Percentiles rank a stretch among this genome's conserved stretches.
Conservation (phyloP, 2,113 vertebrate species). For the Burhinus oedicnemus region DNA sequence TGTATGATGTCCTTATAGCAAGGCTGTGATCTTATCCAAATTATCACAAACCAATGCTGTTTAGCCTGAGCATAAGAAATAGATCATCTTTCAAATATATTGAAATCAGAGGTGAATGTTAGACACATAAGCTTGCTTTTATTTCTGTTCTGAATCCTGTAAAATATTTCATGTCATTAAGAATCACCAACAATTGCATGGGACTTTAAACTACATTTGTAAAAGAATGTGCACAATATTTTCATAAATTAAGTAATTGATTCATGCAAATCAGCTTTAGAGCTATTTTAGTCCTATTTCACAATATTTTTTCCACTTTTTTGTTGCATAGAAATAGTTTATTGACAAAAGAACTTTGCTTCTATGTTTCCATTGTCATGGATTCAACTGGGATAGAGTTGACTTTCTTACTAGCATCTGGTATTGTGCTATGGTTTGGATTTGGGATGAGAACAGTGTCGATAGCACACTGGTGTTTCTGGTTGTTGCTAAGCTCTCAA, state of each 20-base stretch:
- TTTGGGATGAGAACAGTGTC: not conserved
- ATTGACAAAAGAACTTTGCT: not conserved
- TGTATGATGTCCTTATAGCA: not conserved
- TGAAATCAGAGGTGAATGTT: not conserved
- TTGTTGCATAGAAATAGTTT: not conserved
- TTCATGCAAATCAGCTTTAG: not conserved
- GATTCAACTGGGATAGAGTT: not conserved
- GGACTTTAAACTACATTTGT: not conserved
- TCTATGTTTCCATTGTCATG: not conserved
- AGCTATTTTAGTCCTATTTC: not conserved
- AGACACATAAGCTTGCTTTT: not conserved
- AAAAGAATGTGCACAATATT: not conserved
- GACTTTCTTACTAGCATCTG: not conserved
- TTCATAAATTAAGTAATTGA: not conserved
- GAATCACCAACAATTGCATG: not conserved
- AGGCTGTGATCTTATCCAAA: not conserved
- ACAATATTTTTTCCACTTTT: not conserved
- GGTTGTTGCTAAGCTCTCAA: not conserved
- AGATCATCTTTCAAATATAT: not conserved
- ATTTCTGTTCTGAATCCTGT: not conserved
- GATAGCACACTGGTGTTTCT: not conserved
- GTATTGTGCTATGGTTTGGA: not conserved
- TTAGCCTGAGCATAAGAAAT: not conserved
- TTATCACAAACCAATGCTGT: not conserved
- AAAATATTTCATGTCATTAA: not conserved